phyloP scores from a whole-genome alignment of 92 coral and sea anemone species.

The Palythoa grandiflora region DNA sequence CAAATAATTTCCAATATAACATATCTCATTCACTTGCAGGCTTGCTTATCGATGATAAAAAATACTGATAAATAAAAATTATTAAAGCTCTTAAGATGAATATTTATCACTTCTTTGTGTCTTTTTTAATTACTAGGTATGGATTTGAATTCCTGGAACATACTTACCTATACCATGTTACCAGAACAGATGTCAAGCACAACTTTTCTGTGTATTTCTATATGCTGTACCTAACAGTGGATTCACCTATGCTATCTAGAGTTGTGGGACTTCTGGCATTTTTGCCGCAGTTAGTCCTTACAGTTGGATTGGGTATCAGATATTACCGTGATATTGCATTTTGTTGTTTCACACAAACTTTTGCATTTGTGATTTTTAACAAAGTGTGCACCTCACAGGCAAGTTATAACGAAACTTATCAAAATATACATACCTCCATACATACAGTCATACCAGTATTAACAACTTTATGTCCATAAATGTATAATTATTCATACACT shows the following conservation, averaged over 20 bases:
- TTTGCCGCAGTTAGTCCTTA: conserved; percentile 85
- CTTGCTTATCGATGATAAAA: too few species aligned
- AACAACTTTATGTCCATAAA: too few species aligned
- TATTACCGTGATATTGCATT: conserved; percentile 84
- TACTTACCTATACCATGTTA: conserved; percentile 93
- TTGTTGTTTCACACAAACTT: conserved; percentile 96
- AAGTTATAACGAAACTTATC: background rate
- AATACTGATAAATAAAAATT: too few species aligned
- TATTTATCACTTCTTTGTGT: background rate
- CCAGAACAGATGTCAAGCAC: conserved; percentile 95
- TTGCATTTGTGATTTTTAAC: conserved; percentile 98
- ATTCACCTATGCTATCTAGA: conserved; percentile 71
- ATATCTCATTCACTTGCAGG: background rate
- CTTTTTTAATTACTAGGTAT: conserved; percentile 66
- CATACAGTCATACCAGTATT: too few species aligned
- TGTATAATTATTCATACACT: too few species aligned
- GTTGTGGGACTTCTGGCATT: conserved; percentile 86
- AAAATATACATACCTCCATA: background rate
- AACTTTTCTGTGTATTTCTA: conserved; percentile 98
- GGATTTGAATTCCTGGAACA: conserved; percentile 97
- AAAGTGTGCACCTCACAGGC: conserved; percentile 99
- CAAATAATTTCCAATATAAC: background rate
- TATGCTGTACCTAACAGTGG: conserved; percentile 91
- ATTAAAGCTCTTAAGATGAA: background rate
- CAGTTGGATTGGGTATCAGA: conserved; percentile 78